phyloP scores from a whole-genome alignment of 2,113 vertebrate species.

The Thunnus thynnus region DNA sequence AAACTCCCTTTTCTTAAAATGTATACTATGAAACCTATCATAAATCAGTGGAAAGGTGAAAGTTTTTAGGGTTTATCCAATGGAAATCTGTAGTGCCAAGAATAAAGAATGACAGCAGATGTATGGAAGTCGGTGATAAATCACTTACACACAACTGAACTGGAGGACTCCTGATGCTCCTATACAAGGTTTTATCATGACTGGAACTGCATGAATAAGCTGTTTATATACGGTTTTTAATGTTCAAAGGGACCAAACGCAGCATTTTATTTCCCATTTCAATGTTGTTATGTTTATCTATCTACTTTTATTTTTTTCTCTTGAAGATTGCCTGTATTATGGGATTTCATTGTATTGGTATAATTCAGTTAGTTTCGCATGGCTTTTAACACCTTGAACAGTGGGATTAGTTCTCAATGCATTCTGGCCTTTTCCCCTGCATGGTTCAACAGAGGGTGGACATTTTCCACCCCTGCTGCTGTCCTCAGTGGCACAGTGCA shows the following conservation, averaged over 20 bases:
- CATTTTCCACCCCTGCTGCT: conserved; percentile 57
- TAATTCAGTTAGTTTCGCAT: not conserved
- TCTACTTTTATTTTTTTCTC: not conserved
- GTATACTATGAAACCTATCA: not conserved
- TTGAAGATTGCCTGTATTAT: conserved; percentile 5
- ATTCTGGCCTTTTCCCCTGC: conserved; percentile 14
- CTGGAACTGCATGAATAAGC: not conserved
- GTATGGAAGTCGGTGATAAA: not conserved
- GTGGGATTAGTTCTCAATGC: conserved; percentile 11
- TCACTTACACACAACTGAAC: not conserved
- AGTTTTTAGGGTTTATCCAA: not conserved
- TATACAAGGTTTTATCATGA: not conserved
- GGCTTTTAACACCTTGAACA: conserved; percentile 6
- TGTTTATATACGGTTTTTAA: not conserved
- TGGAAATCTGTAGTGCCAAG: not conserved
- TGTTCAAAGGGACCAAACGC: too few relatives aligned
- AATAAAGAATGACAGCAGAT: not conserved
- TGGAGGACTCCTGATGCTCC: not conserved
- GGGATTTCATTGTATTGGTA: not conserved
- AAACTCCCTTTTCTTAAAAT: not conserved
- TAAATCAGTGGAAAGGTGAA: not conserved
- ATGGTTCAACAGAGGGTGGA: conserved; percentile 31
- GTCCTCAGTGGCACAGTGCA: conserved; percentile 37
- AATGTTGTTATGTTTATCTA: not conserved
- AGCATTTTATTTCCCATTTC: not conserved